A percentile compares a stretch with the other conserved stretches of the same genome.
Conservation (phyloP, 2,113 vertebrate genomes). For the Morone chrysops region DNA sequence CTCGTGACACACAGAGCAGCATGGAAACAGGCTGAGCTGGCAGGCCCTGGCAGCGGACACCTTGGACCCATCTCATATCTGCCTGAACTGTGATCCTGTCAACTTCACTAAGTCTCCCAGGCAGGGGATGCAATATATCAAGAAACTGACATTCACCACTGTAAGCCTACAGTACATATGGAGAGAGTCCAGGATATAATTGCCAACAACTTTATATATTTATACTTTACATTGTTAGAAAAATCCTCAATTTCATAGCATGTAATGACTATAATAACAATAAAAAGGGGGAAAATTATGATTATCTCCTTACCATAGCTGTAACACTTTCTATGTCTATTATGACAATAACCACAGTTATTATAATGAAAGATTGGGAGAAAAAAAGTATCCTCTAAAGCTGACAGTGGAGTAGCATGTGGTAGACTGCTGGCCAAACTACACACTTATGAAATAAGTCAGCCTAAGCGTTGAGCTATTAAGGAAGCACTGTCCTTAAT, state of each 20-base stretch:
- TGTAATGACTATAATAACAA: background rate
- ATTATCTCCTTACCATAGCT: constrained; percentile 3
- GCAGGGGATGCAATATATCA: constrained; percentile 39
- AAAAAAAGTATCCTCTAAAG: constrained; percentile 15
- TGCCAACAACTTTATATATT: background rate
- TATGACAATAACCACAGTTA: background rate
- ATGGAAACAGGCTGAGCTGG: constrained; percentile 60
- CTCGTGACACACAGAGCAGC: constrained; percentile 55
- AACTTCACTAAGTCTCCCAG: constrained; percentile 56
- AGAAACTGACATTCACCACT: constrained; percentile 16
- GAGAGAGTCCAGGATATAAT: background rate
- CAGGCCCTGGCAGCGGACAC: constrained; percentile 66
- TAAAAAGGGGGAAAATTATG: background rate
- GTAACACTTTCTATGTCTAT: background rate
- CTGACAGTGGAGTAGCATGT: constrained; percentile 31
- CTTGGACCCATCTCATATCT: constrained; percentile 69
- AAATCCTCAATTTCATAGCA: background rate
- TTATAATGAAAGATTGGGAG: background rate
- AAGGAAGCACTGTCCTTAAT: constrained; percentile 76
- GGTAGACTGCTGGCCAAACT: constrained; percentile 36
- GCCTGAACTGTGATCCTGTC: constrained; percentile 67
- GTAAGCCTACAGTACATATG: background rate
- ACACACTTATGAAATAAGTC: constrained; percentile 74
- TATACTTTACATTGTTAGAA: background rate
- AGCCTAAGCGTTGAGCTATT: constrained; percentile 73